Percentiles rank a stretch among this genome's conserved stretches.
These are phyloP conservation scores for Otolemur crassicaudatus DNA, from an alignment of 2,797 vertebrate genomes.

Conservation along the genomic window DNA sequence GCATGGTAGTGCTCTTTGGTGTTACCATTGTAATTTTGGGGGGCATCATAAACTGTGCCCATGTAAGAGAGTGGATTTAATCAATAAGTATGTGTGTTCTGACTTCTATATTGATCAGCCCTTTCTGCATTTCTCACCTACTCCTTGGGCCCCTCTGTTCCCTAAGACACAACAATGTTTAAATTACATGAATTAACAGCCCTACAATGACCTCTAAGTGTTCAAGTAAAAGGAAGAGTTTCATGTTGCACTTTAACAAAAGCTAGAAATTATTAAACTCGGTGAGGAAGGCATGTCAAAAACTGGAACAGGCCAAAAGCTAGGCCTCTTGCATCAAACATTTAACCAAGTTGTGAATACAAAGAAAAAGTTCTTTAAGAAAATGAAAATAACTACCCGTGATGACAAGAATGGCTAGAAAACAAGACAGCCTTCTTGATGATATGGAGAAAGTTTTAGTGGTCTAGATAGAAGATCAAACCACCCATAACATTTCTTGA, in stretches of 20 bases:
- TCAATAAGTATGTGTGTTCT: neutral
- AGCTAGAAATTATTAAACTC: neutral
- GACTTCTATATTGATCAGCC: neutral
- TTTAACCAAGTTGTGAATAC: neutral
- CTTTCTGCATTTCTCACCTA: neutral
- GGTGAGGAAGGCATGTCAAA: neutral
- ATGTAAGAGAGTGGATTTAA: neutral
- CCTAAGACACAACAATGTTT: neutral
- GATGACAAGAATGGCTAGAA: neutral
- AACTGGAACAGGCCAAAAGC: neutral
- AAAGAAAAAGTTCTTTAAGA: neutral
- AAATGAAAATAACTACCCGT: neutral
- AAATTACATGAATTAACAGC: neutral
- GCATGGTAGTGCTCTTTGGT: neutral
- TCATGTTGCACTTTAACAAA: neutral
- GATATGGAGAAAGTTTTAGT: too few relatives aligned
- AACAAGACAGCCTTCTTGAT: too few relatives aligned
- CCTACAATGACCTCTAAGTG: neutral
- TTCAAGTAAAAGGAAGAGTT: neutral
- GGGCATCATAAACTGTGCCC: neutral
- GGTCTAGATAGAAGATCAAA: too few relatives aligned
- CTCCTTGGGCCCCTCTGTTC: neutral
- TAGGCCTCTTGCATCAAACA: neutral
- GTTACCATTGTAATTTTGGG: neutral
- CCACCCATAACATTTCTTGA: too few relatives aligned